Base-by-base conservation (phyloP, 1,140 invertebrate species). In the Cherax destructor region DNA sequence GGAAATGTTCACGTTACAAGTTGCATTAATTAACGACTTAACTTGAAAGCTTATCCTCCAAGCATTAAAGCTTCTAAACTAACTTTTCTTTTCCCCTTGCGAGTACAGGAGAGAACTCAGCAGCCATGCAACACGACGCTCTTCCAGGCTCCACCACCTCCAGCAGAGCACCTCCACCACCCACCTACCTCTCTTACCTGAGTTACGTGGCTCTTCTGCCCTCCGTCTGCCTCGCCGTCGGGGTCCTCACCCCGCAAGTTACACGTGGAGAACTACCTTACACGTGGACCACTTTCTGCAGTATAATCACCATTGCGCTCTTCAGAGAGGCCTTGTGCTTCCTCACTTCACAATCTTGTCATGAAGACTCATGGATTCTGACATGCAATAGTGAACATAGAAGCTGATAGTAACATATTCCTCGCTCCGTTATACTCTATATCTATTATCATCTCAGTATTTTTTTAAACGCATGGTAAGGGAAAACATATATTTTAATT, bases 111-210 rank as follows among this genome's bases (percentile, higher is more conserved):
- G 86, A 88, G 86, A 88, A 88, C 78, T 88, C 86, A 24, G 77
- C 77, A 3, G 86, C 86, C 10, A 88, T 88, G 86, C 86, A 88
- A n/a, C 86, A 88, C 78, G 86, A 88, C 61, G 61, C 30, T n/a
- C 77, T 88, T 0, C 77, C 86, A 21, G 86, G 59, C 18, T 65
- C 52, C 0, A 69, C 30, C 7, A 69, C 52, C 0, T 65, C 30
- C 7, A 80, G 77, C 47, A 49, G 56, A 6, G 77, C 59, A 11
- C 49, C 9, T 3, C 24, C 9, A 4, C 18, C 76, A 18, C 74
- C 74, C 77, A 47, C 65, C 69, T 10, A 24, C 16, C 47, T 16
- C 3, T 50, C 49, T 24, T 86, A 30, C 69, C 6, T 85, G 10
- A 61, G 7, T 41, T 69, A 50, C 18, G 65, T 65, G 0, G 47